Evolutionary conservation across 2,888 invertebrate genomes (phyloP).

Genomic region (Empis stercorea): DNA sequence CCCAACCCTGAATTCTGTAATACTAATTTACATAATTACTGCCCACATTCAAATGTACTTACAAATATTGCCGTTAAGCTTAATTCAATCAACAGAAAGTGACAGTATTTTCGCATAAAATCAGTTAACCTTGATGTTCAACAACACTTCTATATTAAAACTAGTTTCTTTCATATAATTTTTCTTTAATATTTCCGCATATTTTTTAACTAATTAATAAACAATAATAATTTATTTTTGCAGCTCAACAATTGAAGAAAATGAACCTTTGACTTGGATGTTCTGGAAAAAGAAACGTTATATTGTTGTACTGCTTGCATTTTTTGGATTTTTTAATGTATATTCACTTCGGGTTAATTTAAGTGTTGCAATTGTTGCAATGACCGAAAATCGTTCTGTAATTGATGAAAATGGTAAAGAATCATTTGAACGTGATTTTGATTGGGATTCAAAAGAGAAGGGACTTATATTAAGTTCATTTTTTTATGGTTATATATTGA

Average conservation of each 20-base stretch:
- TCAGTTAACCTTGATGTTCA: no score
- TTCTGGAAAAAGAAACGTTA: slow-evolving; percentile 65
- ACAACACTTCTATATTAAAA: no score
- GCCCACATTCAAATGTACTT: no score
- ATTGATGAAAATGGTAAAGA: slow-evolving; percentile 49
- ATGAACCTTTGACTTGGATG: slow-evolving; percentile 43
- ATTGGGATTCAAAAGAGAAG: slow-evolving; percentile 66
- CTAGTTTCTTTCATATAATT: neutral
- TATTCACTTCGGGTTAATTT: slow-evolving; percentile 77
- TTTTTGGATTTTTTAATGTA: slow-evolving; percentile 74
- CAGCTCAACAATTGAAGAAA: slow-evolving; percentile 16
- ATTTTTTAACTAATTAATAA: neutral
- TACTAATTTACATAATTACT: no score
- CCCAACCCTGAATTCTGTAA: no score
- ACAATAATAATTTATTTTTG: neutral
- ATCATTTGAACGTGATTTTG: slow-evolving; percentile 56
- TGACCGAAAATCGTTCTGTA: slow-evolving; percentile 61
- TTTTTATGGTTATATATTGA: slow-evolving; percentile 79
- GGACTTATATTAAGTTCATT: slow-evolving; percentile 74
- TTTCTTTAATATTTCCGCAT: neutral
- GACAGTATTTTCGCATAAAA: no score
- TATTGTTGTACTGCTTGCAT: slow-evolving; percentile 62
- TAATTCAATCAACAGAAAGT: no score
- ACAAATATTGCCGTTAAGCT: no score
- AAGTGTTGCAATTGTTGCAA: slow-evolving; percentile 86